phyloP scores from a whole-genome alignment of 2,888 invertebrate genomes.

The Minunthozetes semirufus region DNA sequence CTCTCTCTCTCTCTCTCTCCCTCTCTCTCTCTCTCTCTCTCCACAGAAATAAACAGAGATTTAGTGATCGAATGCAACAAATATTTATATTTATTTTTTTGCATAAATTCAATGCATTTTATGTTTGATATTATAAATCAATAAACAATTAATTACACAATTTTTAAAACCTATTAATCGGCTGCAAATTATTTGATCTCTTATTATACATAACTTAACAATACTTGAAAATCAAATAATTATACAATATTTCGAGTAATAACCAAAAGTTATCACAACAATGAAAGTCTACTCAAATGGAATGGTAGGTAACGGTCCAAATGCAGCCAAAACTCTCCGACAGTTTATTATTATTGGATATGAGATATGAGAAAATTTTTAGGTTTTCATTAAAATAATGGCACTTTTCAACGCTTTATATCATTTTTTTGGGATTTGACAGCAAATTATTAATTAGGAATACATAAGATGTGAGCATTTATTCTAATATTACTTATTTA shows the following conservation, averaged over 20 bases:
- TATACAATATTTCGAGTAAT: conserved; percentile 4
- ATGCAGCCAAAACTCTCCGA: conserved; percentile 22
- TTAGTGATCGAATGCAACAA: conserved; percentile 18
- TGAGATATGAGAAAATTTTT: conserved; percentile 4
- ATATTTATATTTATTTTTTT: conserved; percentile 13
- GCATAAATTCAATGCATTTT: conserved; percentile 30
- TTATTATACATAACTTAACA: conserved; percentile 16
- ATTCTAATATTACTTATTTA: not conserved
- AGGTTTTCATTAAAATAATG: conserved; percentile 23
- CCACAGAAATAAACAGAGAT: not conserved
- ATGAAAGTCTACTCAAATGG: not conserved
- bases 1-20: not conserved
- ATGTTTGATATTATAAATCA: not conserved
- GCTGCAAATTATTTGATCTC: not conserved
- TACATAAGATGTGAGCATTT: not conserved
- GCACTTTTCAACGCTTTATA: conserved; percentile 17
- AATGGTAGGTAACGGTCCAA: conserved; percentile 16
- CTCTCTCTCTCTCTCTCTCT: not conserved
- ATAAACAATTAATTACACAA: conserved; percentile 9
- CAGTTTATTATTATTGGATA: not conserved
- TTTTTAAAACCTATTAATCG: conserved; percentile 8
- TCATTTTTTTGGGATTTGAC: conserved; percentile 18
- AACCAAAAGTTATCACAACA: conserved; percentile 7
- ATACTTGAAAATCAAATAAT: conserved; percentile 5
- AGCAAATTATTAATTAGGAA: not conserved